These are phyloP conservation scores for Lophotis ruficrista DNA, from an alignment of 2,113 vertebrate genomes.

Conservation along the genomic window DNA sequence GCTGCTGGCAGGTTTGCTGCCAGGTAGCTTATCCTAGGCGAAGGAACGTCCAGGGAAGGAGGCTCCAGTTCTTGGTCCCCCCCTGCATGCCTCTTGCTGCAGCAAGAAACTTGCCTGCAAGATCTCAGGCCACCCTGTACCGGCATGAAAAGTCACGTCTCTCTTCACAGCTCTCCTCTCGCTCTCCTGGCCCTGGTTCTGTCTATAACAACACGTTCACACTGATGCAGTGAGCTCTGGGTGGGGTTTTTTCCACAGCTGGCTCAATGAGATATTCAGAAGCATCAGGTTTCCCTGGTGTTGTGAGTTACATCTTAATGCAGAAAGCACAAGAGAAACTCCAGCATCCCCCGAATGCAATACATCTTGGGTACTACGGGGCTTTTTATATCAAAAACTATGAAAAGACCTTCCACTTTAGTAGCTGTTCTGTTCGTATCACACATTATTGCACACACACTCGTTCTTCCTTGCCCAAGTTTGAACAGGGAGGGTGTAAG, in stretches of 20 bases:
- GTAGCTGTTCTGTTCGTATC: constrained; percentile 8
- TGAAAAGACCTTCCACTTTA: constrained; percentile 41
- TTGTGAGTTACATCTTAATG: background rate
- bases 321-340: background rate
- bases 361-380: background rate
- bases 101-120: background rate
- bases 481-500: background rate
- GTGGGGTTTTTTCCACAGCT: background rate
- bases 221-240: background rate
- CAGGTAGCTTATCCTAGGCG: rapidly evolving
- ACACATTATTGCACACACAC: background rate
- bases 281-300: background rate
- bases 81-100: background rate
- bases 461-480: background rate
- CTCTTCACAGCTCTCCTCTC: background rate
- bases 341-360: background rate
- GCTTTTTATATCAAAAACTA: constrained; percentile 27
- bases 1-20: background rate
- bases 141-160: background rate
- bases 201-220: background rate
- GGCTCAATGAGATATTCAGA: background rate
- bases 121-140: rapidly evolving
- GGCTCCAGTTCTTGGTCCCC: background rate
- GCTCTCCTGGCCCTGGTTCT: background rate
- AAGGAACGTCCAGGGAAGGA: background rate